Evolutionary conservation across 2,113 vertebrate species (phyloP), one percentile per base, ranked within the genome.

Genomic region (Malaclemys terrapin): DNA sequence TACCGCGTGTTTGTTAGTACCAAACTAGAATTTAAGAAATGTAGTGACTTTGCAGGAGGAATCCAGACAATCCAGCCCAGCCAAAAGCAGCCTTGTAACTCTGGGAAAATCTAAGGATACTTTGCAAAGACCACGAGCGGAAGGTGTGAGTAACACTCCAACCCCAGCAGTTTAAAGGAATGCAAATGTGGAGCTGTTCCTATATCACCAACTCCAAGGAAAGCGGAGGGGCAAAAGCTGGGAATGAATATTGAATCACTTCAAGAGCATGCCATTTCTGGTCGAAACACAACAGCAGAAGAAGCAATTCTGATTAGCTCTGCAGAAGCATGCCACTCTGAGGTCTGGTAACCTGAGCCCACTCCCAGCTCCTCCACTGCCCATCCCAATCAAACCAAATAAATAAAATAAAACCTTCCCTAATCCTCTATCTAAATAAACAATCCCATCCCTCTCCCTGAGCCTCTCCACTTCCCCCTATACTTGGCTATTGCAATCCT

Each of bases 1-100:
- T 96, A 88, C 94, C 91, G 94, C 97, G 95, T 93, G 90, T 91
- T 83, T 16, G 11, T 87, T 84, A 78, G 89, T 87, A 94, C 87
- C 79, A 96, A 97, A 94, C 93, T 84, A 95, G 95, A 95, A 96
- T 97, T 95, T 89, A 91, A 95, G 92, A 94, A 95, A 92, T 93
- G 92, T 38, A 87, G 88, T 88, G 85, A 76, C 80, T 27, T 96
- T 53, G 56, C 80, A 79, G 31, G 49, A 97, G 93, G 96, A 98
- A 98, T 96, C 93, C 91, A 96, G 96, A 96, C 95, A 90, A 84
- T 95, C 35, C 95, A 82, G 53, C 94, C 97, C 97, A 97, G 56
- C 93, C 91, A 54, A 50, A 90, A 96, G 93, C 82, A 94, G 93
- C 93, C 87, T 97, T 35, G 16, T 80, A 96, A 95, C 89, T 93